Conservation (phyloP, 2,113 vertebrate species). For the Hyla sarda region DNA sequence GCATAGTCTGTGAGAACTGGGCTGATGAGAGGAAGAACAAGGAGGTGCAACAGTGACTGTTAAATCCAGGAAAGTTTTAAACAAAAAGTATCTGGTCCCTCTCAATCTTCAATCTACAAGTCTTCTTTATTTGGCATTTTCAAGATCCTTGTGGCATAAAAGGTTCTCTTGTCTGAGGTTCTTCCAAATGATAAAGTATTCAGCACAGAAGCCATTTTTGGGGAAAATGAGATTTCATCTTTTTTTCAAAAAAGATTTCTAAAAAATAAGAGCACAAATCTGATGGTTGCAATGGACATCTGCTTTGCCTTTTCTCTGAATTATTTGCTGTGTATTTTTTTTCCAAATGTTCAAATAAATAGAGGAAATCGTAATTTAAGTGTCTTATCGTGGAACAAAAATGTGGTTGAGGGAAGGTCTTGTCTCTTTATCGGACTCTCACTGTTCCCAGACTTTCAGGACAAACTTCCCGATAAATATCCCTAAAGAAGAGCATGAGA, state of each 20-base stretch:
- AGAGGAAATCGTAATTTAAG: neutral
- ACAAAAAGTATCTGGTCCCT: neutral
- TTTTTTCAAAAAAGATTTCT: neutral
- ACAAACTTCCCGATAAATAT: neutral
- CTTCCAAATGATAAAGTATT: neutral
- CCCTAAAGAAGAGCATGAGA: neutral
- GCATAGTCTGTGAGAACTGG: slow-evolving; percentile 40
- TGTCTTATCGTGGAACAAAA: neutral
- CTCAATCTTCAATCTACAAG: neutral
- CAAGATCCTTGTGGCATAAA: neutral
- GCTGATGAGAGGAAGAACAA: slow-evolving; percentile 32
- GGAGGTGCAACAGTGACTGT: slow-evolving; percentile 39
- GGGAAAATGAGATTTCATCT: neutral
- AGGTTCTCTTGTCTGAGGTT: neutral
- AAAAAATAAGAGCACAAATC: no score
- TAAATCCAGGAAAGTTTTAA: slow-evolving; percentile 30
- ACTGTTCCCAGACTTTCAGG: neutral
- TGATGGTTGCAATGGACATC: neutral
- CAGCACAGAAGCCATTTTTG: neutral
- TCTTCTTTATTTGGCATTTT: neutral
- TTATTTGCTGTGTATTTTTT: neutral
- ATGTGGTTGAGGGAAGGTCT: neutral
- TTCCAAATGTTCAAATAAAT: neutral
- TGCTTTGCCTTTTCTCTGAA: neutral
- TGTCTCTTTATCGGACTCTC: neutral